Evolutionary conservation across 2,797 vertebrate species (phyloP).

Genomic region (Calcarius lapponicus): DNA sequence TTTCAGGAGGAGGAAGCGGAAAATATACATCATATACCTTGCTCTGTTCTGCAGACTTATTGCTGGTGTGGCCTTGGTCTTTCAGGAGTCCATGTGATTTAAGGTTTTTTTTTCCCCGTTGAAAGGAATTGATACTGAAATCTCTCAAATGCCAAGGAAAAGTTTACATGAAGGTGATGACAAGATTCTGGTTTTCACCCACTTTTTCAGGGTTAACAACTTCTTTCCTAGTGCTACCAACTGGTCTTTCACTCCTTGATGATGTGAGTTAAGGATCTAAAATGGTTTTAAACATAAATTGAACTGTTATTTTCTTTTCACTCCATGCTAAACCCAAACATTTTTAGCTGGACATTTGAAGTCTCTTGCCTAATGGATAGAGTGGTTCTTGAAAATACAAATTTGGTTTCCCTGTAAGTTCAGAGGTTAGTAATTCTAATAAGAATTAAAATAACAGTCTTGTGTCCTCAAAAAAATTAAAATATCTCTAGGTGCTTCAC

Average conservation of each 20-base stretch:
- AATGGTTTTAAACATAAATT: neutral
- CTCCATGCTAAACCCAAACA: neutral
- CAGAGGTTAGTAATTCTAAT: neutral
- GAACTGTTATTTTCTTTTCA: neutral
- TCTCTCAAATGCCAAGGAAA: neutral
- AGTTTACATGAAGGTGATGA: neutral
- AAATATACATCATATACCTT: neutral
- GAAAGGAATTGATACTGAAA: neutral
- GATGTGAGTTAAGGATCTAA: neutral
- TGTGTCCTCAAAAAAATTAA: neutral
- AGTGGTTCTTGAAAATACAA: neutral
- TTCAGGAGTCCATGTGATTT: neutral
- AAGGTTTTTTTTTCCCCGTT: rapidly evolving
- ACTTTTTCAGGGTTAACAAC: neutral
- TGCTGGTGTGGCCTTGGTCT: neutral
- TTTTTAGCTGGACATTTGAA: neutral
- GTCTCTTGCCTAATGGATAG: neutral
- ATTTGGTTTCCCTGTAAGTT: neutral
- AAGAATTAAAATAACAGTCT: neutral
- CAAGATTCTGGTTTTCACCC: neutral
- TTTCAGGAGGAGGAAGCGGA: neutral
- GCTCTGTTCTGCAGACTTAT: neutral
- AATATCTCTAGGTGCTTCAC: neutral
- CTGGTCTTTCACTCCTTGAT: neutral
- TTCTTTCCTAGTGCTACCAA: neutral